Evolutionary conservation across 1,140 invertebrate species (phyloP).

Genomic region (Drosophila lacertosa): DNA sequence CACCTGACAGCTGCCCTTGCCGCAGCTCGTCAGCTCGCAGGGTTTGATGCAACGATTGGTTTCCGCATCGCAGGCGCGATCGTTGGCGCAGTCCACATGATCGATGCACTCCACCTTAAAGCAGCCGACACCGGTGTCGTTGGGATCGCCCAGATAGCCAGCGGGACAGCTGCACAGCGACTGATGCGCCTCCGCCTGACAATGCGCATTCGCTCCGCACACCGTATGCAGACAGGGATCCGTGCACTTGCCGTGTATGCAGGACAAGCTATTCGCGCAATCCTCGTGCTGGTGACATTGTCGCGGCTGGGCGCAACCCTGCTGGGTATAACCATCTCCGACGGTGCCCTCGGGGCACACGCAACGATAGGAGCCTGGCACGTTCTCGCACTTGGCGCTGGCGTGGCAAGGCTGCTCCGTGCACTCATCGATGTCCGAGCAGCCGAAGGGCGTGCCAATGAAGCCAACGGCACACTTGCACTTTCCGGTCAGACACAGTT

Average conservation of each 20-base stretch:
- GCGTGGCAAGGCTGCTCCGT: conserved; percentile 91
- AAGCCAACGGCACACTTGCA: conserved; percentile 92
- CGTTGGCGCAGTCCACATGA: conserved; percentile 89
- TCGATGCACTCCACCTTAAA: conserved; percentile 93
- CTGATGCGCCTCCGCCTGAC: conserved; percentile 89
- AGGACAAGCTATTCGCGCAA: conserved; percentile 90
- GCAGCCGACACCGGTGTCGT: conserved; percentile 89
- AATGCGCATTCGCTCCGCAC: conserved; percentile 90
- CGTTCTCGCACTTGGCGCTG: conserved; percentile 91
- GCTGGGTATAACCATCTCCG: conserved; percentile 89
- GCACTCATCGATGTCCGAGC: conserved; percentile 92
- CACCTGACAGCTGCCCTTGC: conserved; percentile 89
- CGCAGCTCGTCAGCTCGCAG: conserved; percentile 90
- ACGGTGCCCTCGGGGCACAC: conserved; percentile 90
- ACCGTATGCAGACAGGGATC: conserved; percentile 89
- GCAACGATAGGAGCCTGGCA: conserved; percentile 92
- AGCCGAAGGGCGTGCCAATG: conserved; percentile 88
- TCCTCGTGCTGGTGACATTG: conserved; percentile 89
- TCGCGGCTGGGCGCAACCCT: conserved; percentile 89
- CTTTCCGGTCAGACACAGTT: conserved; percentile 91
- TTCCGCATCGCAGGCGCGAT: conserved; percentile 90
- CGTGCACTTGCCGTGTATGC: conserved; percentile 89
- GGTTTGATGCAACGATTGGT: conserved; percentile 93
- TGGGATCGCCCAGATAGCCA: conserved; percentile 92
- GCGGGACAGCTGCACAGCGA: conserved; percentile 90